These are phyloP conservation scores for Lepidurus arcticus DNA, from an alignment of 1,140 invertebrate species.

Conservation along the genomic window DNA sequence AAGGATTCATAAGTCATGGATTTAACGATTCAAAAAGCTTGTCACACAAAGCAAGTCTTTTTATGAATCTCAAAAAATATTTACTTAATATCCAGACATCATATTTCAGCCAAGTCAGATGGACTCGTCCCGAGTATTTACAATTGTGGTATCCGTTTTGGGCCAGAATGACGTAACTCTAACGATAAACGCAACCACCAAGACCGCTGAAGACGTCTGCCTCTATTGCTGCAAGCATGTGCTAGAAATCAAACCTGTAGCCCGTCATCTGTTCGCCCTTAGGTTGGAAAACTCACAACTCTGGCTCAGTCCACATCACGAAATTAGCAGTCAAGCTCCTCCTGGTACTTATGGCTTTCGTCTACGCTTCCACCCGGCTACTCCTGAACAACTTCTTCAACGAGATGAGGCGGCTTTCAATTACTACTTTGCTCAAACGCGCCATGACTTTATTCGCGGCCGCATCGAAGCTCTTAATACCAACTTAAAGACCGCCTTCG, in stretches of 20 bases:
- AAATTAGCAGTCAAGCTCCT: not conserved
- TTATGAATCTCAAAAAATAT: too few species aligned
- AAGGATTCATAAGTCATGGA: too few species aligned
- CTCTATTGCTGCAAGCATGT: not conserved
- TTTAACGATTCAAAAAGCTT: too few species aligned
- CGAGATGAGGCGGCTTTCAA: not conserved
- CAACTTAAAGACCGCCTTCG: not conserved
- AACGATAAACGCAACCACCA: not conserved
- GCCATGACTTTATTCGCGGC: not conserved
- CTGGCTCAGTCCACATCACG: not conserved
- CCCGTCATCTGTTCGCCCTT: not conserved
- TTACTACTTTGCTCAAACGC: not conserved
- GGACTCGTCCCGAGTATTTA: not conserved
- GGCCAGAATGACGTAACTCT: not conserved
- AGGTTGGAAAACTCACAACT: not conserved
- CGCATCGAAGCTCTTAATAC: not conserved
- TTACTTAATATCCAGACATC: too few species aligned
- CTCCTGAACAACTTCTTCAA: not conserved
- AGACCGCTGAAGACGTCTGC: slow-evolving; percentile 1
- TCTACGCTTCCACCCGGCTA: not conserved
- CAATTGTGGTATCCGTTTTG: not conserved
- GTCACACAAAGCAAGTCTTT: too few species aligned
- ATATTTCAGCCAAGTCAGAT: not conserved
- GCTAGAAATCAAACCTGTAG: not conserved
- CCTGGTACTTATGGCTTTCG: not conserved